Base-by-base conservation (phyloP, 1,140 invertebrate genomes). In the Parapsyche elsis region DNA sequence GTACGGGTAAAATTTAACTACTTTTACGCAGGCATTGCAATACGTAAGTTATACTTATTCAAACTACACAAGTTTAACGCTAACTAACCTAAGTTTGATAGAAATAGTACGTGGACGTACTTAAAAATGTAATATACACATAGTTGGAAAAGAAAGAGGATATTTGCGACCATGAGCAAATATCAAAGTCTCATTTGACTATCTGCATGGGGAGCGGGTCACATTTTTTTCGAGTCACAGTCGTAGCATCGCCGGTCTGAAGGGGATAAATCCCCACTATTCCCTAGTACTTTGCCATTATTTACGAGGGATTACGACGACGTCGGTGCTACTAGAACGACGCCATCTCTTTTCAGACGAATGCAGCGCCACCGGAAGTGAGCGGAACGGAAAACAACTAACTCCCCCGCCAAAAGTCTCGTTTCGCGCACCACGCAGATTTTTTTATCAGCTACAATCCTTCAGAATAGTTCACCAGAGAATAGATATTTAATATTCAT, bases 401-500 rank as follows among this genome's bases (percentile, higher is more conserved):
- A 38, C 2, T 7, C 30, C 30, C 30, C 2, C 30, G 7, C 7
- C 30, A 38, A 38, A 38, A 1, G 30, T 38, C 30, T 21, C 26
- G 44, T 79, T 79, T 71, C 16, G 77, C 46, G 16, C 23, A 46
- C 49, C 21, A 79, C 44, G 78, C 67, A 73, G 70, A 71, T 79
- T 79, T 73, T 78, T 79, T 79, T 73, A 73, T 79, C 24, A 59
- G 70, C 24, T 45, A 45, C 67, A 24, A 78, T 73, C 78, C 71
- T 71, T 61, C 30, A 30, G 53, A 79, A 79, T 71, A 73, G 71
- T 73, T 73, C 78, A 49, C 78, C 49, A 21, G 78, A 79, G 78
- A 79, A 71, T 79, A 73, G 78, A 79, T 79, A 79, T 79, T 79
- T 79, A 79, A 79, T 73, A 79, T 79, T 79, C 78, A 79, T 79